phyloP scores from a whole-genome alignment of 2,888 invertebrate species.

The Ophonus ardosiacus region DNA sequence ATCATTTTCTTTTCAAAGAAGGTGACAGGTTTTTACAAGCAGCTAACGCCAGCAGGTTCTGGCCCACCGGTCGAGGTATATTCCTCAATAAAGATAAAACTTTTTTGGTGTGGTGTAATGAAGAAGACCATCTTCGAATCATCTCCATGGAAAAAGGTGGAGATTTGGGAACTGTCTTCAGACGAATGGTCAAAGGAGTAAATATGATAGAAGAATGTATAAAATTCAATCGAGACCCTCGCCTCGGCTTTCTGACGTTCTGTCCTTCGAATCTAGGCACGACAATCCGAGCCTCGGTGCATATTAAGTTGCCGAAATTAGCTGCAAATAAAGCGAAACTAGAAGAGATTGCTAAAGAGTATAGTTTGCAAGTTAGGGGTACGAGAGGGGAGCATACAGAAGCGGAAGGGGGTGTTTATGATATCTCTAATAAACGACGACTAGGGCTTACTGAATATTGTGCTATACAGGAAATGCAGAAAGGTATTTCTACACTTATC shows the following conservation, averaged over 20 bases:
- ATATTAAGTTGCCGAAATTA: constrained; percentile 78
- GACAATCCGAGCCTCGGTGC: constrained; percentile 79
- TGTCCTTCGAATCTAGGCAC: constrained; percentile 85
- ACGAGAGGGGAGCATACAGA: constrained; percentile 77
- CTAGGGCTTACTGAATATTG: constrained; percentile 77
- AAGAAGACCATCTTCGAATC: constrained; percentile 97
- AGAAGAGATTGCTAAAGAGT: constrained; percentile 76
- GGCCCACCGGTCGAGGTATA: constrained; percentile 96
- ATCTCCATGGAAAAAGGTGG: constrained; percentile 98
- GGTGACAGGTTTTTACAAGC: constrained; percentile 93
- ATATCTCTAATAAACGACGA: constrained; percentile 77
- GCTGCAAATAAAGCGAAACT: constrained; percentile 73
- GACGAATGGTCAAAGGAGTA: constrained; percentile 77
- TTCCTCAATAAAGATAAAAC: constrained; percentile 97
- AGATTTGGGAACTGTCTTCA: constrained; percentile 87
- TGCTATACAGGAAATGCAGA: constrained; percentile 76
- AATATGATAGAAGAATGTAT: constrained; percentile 67
- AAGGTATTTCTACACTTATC: constrained; percentile 69
- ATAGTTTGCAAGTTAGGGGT: constrained; percentile 74
- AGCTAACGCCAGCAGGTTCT: constrained; percentile 95
- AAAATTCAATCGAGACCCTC: constrained; percentile 79
- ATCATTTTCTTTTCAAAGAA: constrained; percentile 98
- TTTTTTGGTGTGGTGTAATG: constrained; percentile 98
- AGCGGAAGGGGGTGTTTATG: constrained; percentile 76
- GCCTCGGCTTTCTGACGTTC: constrained; percentile 84